These are phyloP conservation scores for Lutjanus argentimaculatus DNA, from an alignment of 2,797 vertebrate species.

Conservation along the genomic window DNA sequence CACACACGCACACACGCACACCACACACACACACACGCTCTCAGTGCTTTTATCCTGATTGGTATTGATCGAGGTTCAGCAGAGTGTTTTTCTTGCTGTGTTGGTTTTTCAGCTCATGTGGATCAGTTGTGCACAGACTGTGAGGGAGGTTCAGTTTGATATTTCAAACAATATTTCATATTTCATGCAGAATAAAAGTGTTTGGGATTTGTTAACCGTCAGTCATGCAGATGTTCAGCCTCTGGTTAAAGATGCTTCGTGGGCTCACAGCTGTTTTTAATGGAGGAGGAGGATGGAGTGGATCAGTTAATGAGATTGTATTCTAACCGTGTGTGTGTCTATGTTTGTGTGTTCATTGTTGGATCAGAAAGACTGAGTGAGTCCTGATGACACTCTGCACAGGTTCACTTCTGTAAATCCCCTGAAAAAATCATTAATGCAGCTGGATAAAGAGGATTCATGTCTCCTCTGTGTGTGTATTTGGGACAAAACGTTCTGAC, in stretches of 20 bases:
- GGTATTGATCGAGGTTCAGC: slow-evolving; percentile 66
- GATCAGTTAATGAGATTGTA: neutral
- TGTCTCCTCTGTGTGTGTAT: no score
- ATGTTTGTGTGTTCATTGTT: neutral
- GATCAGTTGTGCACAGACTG: neutral
- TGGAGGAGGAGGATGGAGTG: neutral
- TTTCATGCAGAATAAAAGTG: neutral
- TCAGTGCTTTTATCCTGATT: slow-evolving; percentile 67
- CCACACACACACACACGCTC: slow-evolving; percentile 2
- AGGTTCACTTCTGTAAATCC: no score
- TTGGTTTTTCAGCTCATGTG: neutral
- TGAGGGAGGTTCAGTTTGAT: neutral
- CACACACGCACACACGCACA: slow-evolving; percentile 4
- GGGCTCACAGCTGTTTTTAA: neutral
- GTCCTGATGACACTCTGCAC: no score
- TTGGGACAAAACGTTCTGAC: no score
- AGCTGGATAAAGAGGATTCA: no score
- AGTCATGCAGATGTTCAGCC: neutral
- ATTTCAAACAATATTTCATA: neutral
- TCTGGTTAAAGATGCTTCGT: neutral
- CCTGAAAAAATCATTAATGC: no score
- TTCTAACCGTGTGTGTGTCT: neutral
- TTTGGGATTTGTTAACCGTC: neutral
- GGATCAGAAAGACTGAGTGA: neutral
- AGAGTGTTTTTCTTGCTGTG: slow-evolving; percentile 8